Base-by-base conservation (phyloP, 2,113 vertebrate genomes). In the Sigmodon hispidus region DNA sequence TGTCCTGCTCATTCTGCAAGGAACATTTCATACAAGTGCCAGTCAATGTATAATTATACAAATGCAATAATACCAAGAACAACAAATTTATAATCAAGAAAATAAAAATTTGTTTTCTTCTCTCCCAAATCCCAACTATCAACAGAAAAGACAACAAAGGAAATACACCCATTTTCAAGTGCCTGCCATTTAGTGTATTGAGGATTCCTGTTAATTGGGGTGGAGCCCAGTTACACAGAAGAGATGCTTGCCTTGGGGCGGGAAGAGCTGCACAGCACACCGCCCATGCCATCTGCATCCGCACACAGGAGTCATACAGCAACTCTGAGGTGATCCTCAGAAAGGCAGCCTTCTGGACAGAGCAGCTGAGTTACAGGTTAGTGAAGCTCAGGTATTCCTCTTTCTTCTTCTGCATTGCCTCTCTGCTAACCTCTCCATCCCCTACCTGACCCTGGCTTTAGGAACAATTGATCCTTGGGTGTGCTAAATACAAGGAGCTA, bases 41-140 rank as follows among this genome's bases (percentile, higher is more conserved):
- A 95, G 97, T 98, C 97, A 97, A 98, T 93, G 96, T 89, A 95
- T 96, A 97, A 97, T 95, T 98, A 97, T 97, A 98, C 98, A 97
- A 98, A 97, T 98, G 97, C 95, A 98, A 96, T 92, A 97, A 97
- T 97, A 98, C 96, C 97, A 98, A 98, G 98, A 96, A 97, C 97
- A 97, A 97, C 96, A 95, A 98, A 98, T 97, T 95, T 96, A 97
- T 94, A 98, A 95, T 97, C 96, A 97, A 98, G 97, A 76, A 95
- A 97, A 97, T 96, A 97, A 97, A 94, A 98, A 93, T 96, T 90
- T 95, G 93, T 91, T 97, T 97, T 98, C 98, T 92, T 98, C 93
- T 98, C 95, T 96, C 87, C 72, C 96, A 94, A 84, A 96, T 52
- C 89, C 86, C 91, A 87, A 73, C 86, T 93, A 95, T 97, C 81